Evolutionary conservation across 2,888 invertebrate genomes (phyloP).

Genomic region (Noctua comes): DNA sequence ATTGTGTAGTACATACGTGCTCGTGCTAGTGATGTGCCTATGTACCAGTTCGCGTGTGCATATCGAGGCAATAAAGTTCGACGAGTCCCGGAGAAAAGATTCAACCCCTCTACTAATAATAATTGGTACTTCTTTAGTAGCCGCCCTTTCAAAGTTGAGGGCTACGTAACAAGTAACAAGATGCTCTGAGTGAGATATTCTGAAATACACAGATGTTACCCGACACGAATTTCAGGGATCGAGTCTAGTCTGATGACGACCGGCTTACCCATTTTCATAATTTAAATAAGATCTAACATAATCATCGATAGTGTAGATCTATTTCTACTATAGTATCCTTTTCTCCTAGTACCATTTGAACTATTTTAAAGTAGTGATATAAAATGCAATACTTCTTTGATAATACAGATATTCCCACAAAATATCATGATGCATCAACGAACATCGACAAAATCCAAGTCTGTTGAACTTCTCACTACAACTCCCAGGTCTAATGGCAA

Average conservation of each 20-base stretch:
- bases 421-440: not conserved
- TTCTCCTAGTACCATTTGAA: not conserved
- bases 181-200: not conserved
- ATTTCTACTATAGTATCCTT: not conserved
- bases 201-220: not conserved
- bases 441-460: not conserved
- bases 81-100: not conserved
- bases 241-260: not conserved
- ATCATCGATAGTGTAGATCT: not conserved
- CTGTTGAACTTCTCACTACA: not conserved
- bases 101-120: not conserved
- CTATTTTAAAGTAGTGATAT: not conserved
- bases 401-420: not conserved
- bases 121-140: not conserved
- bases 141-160: not conserved
- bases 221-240: not conserved
- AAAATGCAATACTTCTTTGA: not conserved
- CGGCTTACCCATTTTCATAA: not conserved
- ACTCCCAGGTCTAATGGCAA: conserved; percentile 21
- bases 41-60: not conserved
- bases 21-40: conserved; percentile 34
- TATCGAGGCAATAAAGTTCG: conserved; percentile 6
- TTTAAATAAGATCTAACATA: not conserved
- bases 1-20: conserved; percentile 40
- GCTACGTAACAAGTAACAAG: not conserved